Conservation (phyloP, 2,888 invertebrate genomes). For the Drosophila aldrichi region DNA sequence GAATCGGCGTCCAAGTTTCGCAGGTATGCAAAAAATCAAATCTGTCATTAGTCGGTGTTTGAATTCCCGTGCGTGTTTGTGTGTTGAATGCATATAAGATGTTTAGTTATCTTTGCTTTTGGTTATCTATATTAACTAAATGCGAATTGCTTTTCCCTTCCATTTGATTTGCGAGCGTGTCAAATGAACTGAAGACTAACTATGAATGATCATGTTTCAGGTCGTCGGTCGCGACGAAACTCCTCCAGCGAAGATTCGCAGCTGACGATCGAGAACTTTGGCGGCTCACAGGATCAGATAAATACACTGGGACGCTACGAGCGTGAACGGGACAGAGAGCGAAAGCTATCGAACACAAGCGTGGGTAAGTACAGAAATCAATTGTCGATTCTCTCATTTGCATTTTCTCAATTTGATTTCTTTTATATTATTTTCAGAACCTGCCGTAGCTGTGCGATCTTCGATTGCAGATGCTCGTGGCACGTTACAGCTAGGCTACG, state of each 20-base stretch:
- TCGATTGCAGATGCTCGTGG: constrained; percentile 91
- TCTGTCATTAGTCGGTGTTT: constrained; percentile 36
- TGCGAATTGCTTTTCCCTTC: constrained; percentile 20
- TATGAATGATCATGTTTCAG: constrained; percentile 78
- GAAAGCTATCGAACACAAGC: constrained; percentile 86
- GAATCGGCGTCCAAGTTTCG: constrained; percentile 89
- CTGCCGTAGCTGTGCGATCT: constrained; percentile 90
- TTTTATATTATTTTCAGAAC: constrained; percentile 84
- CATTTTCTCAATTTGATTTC: background rate
- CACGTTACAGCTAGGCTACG: constrained; percentile 89
- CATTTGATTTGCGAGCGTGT: background rate
- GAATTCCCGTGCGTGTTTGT: constrained; percentile 35
- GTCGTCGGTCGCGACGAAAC: constrained; percentile 93
- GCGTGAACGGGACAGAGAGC: constrained; percentile 82
- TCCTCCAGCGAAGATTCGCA: constrained; percentile 95
- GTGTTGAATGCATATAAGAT: constrained; percentile 23
- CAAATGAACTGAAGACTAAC: background rate
- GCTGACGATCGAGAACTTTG: constrained; percentile 96
- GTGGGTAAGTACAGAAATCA: constrained; percentile 66
- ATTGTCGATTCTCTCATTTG: accelerated
- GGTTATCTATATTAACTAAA: constrained; percentile 14
- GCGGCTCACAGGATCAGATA: constrained; percentile 95
- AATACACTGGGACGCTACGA: constrained; percentile 94
- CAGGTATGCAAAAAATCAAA: constrained; percentile 86
- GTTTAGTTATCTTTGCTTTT: constrained; percentile 12